phyloP scores from a whole-genome alignment of 2,888 invertebrate species.

The Pyrochroa serraticornis region DNA sequence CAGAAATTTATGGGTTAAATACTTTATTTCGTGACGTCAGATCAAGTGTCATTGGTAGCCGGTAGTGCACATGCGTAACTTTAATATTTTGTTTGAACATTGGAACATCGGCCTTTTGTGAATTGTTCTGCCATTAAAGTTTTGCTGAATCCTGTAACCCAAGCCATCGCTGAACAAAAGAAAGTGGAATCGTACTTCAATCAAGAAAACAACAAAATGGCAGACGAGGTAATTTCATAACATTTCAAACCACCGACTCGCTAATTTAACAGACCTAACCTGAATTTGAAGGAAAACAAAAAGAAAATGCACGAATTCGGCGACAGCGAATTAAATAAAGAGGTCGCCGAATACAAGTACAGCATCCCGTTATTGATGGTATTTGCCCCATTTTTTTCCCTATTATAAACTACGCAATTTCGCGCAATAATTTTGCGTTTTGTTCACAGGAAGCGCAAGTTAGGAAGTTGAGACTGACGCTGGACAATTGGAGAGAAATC shows the following conservation, averaged over 20 bases:
- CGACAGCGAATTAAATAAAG: neutral
- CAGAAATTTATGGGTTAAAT: no score
- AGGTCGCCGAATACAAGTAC: slow-evolving; percentile 5
- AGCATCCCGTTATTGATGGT: slow-evolving; percentile 18
- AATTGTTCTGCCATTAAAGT: no score
- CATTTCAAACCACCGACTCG: neutral
- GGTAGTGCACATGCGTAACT: no score
- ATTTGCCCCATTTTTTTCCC: slow-evolving; percentile 1
- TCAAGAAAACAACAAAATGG: slow-evolving; percentile 20
- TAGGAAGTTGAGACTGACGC: slow-evolving; percentile 71
- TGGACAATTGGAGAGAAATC: slow-evolving; percentile 80
- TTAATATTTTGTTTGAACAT: no score
- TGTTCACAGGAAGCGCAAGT: slow-evolving; percentile 70
- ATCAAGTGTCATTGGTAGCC: no score
- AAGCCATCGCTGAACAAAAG: slow-evolving; percentile 9
- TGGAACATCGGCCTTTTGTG: no score
- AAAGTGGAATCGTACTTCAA: neutral
- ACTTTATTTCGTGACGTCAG: no score
- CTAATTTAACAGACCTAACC: neutral
- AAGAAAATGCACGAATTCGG: slow-evolving; percentile 5
- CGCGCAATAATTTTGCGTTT: slow-evolving; percentile 12
- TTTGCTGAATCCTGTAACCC: no score
- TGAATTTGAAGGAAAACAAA: slow-evolving; percentile 14
- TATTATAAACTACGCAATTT: neutral
- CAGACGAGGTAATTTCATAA: slow-evolving; percentile 29